Evolutionary conservation across 2,888 invertebrate genomes (phyloP), one percentile per base, ranked within the genome.

Genomic region (Caenorhabditis parvicauda): DNA sequence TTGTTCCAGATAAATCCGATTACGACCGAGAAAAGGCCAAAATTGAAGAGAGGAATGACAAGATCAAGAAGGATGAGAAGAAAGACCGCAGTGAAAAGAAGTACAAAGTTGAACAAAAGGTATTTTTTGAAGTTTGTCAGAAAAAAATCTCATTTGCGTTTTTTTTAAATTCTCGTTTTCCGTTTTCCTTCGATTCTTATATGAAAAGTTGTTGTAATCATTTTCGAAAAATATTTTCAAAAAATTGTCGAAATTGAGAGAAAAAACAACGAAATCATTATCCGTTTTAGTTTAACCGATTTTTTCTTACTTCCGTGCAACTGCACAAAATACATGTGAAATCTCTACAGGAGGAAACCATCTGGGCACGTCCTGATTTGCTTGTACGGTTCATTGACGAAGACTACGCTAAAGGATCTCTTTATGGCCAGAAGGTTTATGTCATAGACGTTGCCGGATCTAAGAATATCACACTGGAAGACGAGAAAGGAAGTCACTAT

Each of bases 361-460:
- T 70, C n/a, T 72, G 72, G 72, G 66, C 49, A 17, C 59, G 70
- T 21, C 53, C 63, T 0, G 70, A 70, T 52, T 56, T 70, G 9
- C 38, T 68, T 3, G 64, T 70, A 12, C 56, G 72, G 44, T 68
- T 72, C 27, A 54, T 72, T 12, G 61, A 70, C 46, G 59, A 67
- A 37, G 59, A 64, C 9, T 69, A 65, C 53, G 58, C 64, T 19
- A 55, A 46, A 37, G 70, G 70, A 17, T 45, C 53, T 9, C 44
- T 65, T 19, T 67, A 48, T 44, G 51, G 62, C 7, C 37, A 65
- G 54, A 72, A 72, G 58, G 59, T 72, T 35, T 55, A 67, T 24
- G 67, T 72, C 24, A 65, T 72, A 2, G 72, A 72, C 46, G 72
- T 67, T 0, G 67, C 72, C n/a, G 56, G 68, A 27, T 46, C 46